phyloP scores from a whole-genome alignment of 2,797 vertebrate species.

The Parauchenoglanis ngamensis region DNA sequence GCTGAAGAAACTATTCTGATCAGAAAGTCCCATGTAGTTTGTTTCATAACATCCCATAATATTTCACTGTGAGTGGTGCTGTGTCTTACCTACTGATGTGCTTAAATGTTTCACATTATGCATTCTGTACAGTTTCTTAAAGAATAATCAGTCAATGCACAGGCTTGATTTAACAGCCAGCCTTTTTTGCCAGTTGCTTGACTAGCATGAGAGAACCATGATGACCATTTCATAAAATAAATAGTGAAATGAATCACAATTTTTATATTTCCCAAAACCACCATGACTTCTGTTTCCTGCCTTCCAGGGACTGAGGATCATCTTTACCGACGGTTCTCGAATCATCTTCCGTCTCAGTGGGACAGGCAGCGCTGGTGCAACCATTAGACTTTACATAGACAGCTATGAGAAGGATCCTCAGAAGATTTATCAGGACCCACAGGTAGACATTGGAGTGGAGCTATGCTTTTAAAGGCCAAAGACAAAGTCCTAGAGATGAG shows the following conservation, averaged over 20 bases:
- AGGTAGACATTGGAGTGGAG: slow-evolving; percentile 73
- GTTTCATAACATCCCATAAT: not conserved
- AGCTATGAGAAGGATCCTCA: slow-evolving; percentile 92
- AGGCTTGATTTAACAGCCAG: not conserved
- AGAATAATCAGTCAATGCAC: not conserved
- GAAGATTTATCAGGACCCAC: slow-evolving; percentile 91
- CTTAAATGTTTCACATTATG: not conserved
- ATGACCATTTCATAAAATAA: not conserved
- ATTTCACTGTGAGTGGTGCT: not conserved
- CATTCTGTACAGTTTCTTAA: not conserved
- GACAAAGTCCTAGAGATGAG: not conserved
- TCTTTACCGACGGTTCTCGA: slow-evolving; percentile 94
- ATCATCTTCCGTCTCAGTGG: slow-evolving; percentile 97
- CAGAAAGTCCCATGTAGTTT: not conserved
- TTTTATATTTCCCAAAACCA: not conserved
- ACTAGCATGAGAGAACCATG: not conserved
- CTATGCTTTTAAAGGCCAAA: not conserved
- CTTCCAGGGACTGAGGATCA: slow-evolving; percentile 88
- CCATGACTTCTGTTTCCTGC: not conserved
- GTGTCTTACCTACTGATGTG: not conserved
- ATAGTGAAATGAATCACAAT: not conserved
- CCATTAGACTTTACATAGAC: slow-evolving; percentile 94
- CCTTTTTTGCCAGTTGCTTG: not conserved
- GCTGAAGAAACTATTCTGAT: slow-evolving; percentile 6
- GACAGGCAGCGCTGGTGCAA: slow-evolving; percentile 94